phyloP scores from a whole-genome alignment of 2,797 vertebrate genomes.

The Coluber constrictor region DNA sequence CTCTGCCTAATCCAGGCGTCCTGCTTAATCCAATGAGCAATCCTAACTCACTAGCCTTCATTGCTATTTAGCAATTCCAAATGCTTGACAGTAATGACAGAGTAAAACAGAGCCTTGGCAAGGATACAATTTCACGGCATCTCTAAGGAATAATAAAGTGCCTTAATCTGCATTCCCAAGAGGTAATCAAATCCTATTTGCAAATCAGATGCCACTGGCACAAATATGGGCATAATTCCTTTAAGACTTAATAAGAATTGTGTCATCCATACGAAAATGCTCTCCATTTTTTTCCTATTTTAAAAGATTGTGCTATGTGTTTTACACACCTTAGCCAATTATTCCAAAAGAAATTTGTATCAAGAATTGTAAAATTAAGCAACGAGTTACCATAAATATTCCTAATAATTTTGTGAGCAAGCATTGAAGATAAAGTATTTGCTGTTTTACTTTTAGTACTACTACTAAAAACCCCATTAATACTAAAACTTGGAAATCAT shows the following conservation, averaged over 20 bases:
- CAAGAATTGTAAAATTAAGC: slow-evolving; percentile 14
- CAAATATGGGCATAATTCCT: slow-evolving; percentile 5
- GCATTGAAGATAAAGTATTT: neutral
- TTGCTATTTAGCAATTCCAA: neutral
- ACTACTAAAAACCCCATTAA: neutral
- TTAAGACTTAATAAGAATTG: neutral
- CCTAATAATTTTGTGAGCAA: neutral
- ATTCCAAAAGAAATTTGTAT: neutral
- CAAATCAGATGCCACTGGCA: neutral
- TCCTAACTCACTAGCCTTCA: slow-evolving; percentile 39
- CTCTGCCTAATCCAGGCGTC: slow-evolving; percentile 1
- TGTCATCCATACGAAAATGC: neutral
- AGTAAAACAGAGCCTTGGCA: neutral
- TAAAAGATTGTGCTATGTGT: neutral
- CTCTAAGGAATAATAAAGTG: slow-evolving; percentile 1
- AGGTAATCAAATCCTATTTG: neutral
- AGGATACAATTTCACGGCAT: neutral
- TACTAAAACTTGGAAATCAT: neutral
- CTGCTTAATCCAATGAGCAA: slow-evolving; percentile 13
- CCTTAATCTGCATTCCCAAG: slow-evolving; percentile 19
- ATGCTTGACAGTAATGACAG: neutral
- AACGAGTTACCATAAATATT: slow-evolving; percentile 10
- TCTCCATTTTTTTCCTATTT: neutral
- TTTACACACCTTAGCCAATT: neutral
- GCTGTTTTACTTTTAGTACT: neutral